phyloP scores from a whole-genome alignment of 2,113 vertebrate genomes.

The Proterorhinus semilunaris region DNA sequence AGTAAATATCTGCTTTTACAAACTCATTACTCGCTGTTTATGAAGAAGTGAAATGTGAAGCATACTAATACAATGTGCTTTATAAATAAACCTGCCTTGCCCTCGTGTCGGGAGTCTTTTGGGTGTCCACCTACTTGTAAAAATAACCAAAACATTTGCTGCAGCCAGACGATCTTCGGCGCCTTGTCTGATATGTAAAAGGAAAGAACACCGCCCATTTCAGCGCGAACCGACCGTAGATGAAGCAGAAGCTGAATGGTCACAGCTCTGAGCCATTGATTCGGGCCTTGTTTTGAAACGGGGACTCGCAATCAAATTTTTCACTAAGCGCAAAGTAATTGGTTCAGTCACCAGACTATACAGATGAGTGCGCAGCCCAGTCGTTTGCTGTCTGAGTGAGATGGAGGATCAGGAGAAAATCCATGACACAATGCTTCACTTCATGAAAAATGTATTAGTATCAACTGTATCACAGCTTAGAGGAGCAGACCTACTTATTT shows the following conservation, averaged over 20 bases:
- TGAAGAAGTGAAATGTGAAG: too few relatives aligned
- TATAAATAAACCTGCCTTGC: too few relatives aligned
- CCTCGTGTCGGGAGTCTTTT: too few relatives aligned
- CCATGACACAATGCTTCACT: slow-evolving; percentile 6
- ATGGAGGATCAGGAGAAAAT: slow-evolving; percentile 5
- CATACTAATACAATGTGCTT: too few relatives aligned
- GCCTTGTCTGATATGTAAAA: neutral
- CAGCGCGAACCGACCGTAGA: slow-evolving; percentile 26
- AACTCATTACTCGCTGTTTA: too few relatives aligned
- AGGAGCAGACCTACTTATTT: neutral
- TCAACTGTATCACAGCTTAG: neutral
- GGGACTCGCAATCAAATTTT: slow-evolving; percentile 32
- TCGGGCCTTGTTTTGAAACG: slow-evolving; percentile 35
- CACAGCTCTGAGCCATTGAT: slow-evolving; percentile 14
- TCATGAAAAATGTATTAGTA: neutral
- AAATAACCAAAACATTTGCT: too few relatives aligned
- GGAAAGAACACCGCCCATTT: slow-evolving; percentile 4
- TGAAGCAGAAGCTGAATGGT: slow-evolving; percentile 15
- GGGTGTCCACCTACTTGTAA: too few relatives aligned
- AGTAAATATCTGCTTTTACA: too few relatives aligned
- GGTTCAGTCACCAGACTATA: slow-evolving; percentile 19
- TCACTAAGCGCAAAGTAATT: slow-evolving; percentile 43
- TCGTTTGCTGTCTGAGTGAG: slow-evolving; percentile 17
- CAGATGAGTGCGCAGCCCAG: slow-evolving; percentile 12
- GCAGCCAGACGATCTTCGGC: too few relatives aligned